Evolutionary conservation across 1,140 invertebrate species (phyloP).

Genomic region (Palaemon carinicauda): DNA sequence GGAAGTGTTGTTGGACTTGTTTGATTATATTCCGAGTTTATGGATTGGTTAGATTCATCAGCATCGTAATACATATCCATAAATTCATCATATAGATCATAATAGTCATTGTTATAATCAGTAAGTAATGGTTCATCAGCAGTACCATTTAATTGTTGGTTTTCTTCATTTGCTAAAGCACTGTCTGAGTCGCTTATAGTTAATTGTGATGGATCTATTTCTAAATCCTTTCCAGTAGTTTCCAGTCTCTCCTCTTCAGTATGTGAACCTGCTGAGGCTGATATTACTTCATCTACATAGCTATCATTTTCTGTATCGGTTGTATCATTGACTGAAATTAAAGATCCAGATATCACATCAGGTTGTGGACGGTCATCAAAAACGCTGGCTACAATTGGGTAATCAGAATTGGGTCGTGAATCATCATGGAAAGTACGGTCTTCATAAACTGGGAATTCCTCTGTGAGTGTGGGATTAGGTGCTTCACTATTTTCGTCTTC

Average conservation of each 20-base stretch:
- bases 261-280: neutral
- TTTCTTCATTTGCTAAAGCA: neutral
- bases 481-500: neutral
- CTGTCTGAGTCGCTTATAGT: neutral
- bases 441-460: neutral
- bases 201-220: neutral
- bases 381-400: neutral
- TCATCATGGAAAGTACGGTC: neutral
- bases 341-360: neutral
- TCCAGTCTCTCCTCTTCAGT: neutral
- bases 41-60: neutral
- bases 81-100: conserved; percentile 48
- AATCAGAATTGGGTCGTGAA: neutral
- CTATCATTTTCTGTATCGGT: too few relatives aligned
- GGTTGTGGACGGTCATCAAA: neutral
- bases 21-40: neutral
- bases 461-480: neutral
- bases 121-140: neutral
- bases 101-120: conserved; percentile 3
- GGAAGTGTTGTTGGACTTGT: neutral
- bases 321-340: too few relatives aligned
- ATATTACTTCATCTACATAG: neutral
- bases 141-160: neutral
- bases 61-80: conserved; percentile 33
- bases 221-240: too few relatives aligned